phyloP scores from a whole-genome alignment of 2,797 vertebrate genomes.

The Paguma larvata region DNA sequence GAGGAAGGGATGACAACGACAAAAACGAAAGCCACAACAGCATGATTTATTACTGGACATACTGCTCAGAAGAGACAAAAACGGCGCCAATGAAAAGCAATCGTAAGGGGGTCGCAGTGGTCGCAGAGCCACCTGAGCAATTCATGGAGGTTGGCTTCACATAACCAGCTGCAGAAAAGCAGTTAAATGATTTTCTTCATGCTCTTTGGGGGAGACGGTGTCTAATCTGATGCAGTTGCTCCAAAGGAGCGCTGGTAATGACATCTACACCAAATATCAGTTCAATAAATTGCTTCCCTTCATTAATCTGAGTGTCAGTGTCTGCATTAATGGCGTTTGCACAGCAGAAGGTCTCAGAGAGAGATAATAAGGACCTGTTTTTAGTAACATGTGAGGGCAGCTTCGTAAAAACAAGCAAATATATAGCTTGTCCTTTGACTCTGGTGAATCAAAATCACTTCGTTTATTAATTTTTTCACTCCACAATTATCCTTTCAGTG shows the following conservation, averaged over 20 bases:
- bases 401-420: conserved; percentile 54
- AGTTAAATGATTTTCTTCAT: conserved; percentile 74
- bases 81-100: conserved; percentile 37
- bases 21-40: conserved; percentile 15
- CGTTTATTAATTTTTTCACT: conserved; percentile 13
- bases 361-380: conserved; percentile 66
- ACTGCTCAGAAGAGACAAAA: conserved; percentile 63
- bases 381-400: conserved; percentile 58
- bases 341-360: conserved; percentile 66
- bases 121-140: conserved; percentile 42
- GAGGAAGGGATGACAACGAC: background rate
- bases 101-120: conserved; percentile 33
- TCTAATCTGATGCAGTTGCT: conserved; percentile 68
- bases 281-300: conserved; percentile 81
- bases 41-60: conserved; percentile 52
- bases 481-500: background rate
- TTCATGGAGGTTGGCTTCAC: conserved; percentile 14
- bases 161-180: conserved; percentile 59
- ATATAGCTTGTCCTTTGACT: background rate
- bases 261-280: conserved; percentile 79
- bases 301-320: conserved; percentile 78
- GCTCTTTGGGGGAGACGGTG: conserved; percentile 56
- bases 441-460: conserved; percentile 25
- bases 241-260: conserved; percentile 61
- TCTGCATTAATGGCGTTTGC: conserved; percentile 73